Evolutionary conservation across 2,888 invertebrate genomes (phyloP).

Genomic region (Operophtera brumata): DNA sequence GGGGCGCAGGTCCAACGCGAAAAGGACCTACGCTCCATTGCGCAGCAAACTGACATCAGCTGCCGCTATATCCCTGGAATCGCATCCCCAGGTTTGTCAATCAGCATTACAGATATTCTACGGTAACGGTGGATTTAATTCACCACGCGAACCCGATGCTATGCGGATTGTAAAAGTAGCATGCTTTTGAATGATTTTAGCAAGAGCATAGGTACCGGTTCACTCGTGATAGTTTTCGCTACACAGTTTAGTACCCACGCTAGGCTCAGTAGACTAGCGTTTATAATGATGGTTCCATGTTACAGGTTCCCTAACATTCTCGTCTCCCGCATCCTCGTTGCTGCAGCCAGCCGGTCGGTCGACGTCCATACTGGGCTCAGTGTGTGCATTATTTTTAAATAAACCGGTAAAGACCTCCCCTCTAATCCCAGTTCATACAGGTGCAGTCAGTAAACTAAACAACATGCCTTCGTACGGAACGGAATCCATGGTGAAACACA

Average conservation of each 20-base stretch:
- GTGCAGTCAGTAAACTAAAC: not conserved
- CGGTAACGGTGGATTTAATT: too few species aligned
- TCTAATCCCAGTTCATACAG: not conserved
- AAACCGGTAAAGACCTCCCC: constrained; percentile 52
- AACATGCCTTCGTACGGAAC: too few species aligned
- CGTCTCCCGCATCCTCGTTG: constrained; percentile 60
- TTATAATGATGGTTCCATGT: constrained; percentile 18
- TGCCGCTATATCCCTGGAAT: constrained; percentile 57
- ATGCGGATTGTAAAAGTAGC: too few species aligned
- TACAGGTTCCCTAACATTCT: constrained; percentile 60
- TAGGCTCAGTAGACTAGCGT: too few species aligned
- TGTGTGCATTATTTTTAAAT: constrained; percentile 67
- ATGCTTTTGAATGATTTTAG: too few species aligned
- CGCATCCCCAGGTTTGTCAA: constrained; percentile 49
- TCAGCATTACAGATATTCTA: not conserved
- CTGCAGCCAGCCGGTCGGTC: constrained; percentile 57
- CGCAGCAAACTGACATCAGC: constrained; percentile 71
- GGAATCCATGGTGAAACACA: too few species aligned
- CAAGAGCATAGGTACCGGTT: too few species aligned
- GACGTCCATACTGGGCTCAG: constrained; percentile 69
- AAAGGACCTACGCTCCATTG: constrained; percentile 55
- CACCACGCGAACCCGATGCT: too few species aligned
- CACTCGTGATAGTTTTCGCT: too few species aligned
- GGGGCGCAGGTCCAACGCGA: constrained; percentile 42
- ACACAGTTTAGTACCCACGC: too few species aligned